Conservation (phyloP, 2,797 vertebrate genomes). For the Psittacula derbiana region DNA sequence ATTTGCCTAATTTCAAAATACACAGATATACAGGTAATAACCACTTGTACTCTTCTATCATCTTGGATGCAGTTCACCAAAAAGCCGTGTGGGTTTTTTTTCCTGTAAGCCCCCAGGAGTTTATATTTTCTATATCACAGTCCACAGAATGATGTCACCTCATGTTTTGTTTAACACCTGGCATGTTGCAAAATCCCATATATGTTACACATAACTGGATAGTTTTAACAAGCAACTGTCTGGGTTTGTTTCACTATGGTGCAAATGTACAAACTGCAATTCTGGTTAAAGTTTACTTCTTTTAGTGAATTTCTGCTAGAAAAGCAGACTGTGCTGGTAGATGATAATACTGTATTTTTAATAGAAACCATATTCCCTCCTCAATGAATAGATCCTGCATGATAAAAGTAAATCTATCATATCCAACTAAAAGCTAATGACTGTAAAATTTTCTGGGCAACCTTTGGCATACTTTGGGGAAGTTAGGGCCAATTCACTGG, state of each 20-base stretch:
- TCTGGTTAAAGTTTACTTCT: not conserved
- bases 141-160: not conserved
- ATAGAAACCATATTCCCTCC: not conserved
- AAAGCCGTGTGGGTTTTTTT: not conserved
- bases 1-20: not conserved
- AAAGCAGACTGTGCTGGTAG: not conserved
- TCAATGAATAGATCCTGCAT: not conserved
- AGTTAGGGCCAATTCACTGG: not conserved
- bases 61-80: not conserved
- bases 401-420: not conserved
- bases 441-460: slow-evolving; percentile 26
- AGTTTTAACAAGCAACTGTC: not conserved
- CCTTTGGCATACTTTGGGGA: not conserved
- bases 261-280: not conserved
- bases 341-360: not conserved
- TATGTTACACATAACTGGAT: not conserved
- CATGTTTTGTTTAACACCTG: slow-evolving; percentile 25
- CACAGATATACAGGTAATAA: not conserved
- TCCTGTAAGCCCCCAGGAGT: not conserved
- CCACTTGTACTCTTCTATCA: not conserved
- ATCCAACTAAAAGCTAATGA: not conserved
- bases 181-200: not conserved
- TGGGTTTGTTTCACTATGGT: not conserved
- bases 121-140: not conserved
- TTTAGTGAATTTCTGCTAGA: not conserved